Evolutionary conservation across 2,797 vertebrate species (phyloP).

Genomic region (Oreochromis grahami): DNA sequence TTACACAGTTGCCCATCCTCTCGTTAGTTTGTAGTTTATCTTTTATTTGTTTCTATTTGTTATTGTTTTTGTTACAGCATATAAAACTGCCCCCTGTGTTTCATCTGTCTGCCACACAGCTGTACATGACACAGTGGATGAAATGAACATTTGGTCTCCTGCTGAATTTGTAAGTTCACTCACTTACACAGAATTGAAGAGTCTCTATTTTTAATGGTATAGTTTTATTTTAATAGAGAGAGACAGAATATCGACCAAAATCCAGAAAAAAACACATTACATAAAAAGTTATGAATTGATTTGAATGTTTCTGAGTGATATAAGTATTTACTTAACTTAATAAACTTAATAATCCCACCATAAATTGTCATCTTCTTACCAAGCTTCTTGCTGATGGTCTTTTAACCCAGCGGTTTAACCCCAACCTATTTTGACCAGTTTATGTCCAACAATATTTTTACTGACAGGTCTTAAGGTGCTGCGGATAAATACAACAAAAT

Average conservation of each 20-base stretch:
- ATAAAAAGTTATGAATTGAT: neutral
- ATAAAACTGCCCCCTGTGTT: neutral
- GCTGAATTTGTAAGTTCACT: neutral
- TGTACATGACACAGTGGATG: neutral
- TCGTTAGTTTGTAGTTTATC: neutral
- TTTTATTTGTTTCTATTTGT: neutral
- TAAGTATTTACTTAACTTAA: neutral
- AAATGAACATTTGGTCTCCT: neutral
- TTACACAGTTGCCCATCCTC: neutral
- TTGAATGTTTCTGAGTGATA: neutral
- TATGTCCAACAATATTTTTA: neutral
- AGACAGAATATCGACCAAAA: neutral
- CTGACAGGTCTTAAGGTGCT: neutral
- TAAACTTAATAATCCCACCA: neutral
- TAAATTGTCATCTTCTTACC: neutral
- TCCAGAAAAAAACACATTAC: neutral
- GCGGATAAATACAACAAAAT: neutral
- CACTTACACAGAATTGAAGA: neutral
- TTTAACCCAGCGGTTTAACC: neutral
- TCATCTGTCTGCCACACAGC: neutral
- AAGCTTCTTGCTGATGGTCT: neutral
- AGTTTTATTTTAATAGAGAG: neutral
- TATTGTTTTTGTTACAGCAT: neutral
- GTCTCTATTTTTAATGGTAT: neutral
- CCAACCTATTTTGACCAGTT: neutral